Conservation (phyloP, 2,113 vertebrate genomes). For the Gnathonemus longibarbis region DNA sequence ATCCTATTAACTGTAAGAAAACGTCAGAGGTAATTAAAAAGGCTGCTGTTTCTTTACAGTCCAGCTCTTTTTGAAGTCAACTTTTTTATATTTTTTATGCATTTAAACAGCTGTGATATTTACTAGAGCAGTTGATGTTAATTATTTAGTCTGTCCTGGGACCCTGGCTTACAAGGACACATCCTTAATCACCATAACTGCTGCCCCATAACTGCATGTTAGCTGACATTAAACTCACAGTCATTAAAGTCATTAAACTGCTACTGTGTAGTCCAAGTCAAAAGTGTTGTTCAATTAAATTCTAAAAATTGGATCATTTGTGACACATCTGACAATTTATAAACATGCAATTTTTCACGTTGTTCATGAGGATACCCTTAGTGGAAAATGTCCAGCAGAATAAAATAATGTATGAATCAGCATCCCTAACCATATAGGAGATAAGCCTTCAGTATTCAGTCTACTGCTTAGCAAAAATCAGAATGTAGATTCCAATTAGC, state of each 20-base stretch:
- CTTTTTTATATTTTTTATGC: background rate
- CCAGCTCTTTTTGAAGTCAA: background rate
- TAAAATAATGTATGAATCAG: background rate
- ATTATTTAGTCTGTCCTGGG: background rate
- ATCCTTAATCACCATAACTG: background rate
- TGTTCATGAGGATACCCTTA: background rate
- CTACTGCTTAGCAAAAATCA: background rate
- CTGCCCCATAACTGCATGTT: background rate
- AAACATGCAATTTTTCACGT: background rate
- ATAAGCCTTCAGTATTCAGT: background rate
- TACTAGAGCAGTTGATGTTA: background rate
- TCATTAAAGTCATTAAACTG: background rate
- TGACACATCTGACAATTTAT: background rate
- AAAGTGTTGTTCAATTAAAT: background rate
- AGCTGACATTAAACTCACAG: background rate
- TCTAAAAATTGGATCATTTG: background rate
- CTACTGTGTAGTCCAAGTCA: background rate
- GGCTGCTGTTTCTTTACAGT: background rate
- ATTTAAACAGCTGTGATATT: background rate
- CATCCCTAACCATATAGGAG: background rate
- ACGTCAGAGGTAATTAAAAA: background rate
- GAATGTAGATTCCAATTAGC: slow-evolving; percentile 9
- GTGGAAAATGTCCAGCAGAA: background rate
- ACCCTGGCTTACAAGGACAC: background rate
- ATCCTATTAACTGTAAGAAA: slow-evolving; percentile 1